Conservation (phyloP, 2,888 invertebrate species). For the Pilophorus perplexus region DNA sequence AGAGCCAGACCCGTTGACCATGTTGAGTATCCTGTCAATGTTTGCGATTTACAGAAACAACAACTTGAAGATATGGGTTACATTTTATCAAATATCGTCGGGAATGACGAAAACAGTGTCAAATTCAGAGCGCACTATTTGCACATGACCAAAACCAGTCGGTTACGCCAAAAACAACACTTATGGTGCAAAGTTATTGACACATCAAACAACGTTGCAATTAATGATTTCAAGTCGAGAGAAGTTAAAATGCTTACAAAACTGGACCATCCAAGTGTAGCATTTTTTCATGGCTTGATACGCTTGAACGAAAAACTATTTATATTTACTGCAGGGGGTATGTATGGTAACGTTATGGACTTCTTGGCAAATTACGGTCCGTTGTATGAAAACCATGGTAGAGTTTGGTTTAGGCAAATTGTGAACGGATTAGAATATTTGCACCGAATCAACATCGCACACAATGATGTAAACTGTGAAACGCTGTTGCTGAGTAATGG, state of each 20-base stretch:
- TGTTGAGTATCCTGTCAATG: too few relatives aligned
- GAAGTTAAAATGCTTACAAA: slow-evolving; percentile 7
- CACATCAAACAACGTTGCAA: not conserved
- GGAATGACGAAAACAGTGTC: not conserved
- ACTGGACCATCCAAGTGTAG: slow-evolving; percentile 12
- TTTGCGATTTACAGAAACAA: not conserved
- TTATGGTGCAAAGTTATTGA: slow-evolving; percentile 20
- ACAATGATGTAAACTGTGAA: slow-evolving; percentile 22
- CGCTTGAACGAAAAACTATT: not conserved
- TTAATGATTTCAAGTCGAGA: slow-evolving; percentile 11
- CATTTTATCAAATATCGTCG: not conserved
- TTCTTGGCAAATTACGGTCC: slow-evolving; percentile 15
- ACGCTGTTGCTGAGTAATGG: slow-evolving; percentile 5
- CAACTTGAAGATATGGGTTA: slow-evolving; percentile 10
- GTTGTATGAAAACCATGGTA: slow-evolving; percentile 8
- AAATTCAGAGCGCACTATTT: slow-evolving; percentile 8
- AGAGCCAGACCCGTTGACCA: not conserved
- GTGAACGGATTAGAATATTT: slow-evolving; percentile 27
- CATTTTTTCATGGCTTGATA: not conserved
- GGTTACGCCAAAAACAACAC: not conserved
- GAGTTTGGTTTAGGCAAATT: slow-evolving; percentile 29
- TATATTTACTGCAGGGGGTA: not conserved
- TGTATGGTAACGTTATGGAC: slow-evolving; percentile 3
- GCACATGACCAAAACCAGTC: not conserved
- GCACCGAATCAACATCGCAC: slow-evolving; percentile 5